Evolutionary conservation across 2,797 vertebrate species (phyloP).

Genomic region (Neomorphus geoffroyi): DNA sequence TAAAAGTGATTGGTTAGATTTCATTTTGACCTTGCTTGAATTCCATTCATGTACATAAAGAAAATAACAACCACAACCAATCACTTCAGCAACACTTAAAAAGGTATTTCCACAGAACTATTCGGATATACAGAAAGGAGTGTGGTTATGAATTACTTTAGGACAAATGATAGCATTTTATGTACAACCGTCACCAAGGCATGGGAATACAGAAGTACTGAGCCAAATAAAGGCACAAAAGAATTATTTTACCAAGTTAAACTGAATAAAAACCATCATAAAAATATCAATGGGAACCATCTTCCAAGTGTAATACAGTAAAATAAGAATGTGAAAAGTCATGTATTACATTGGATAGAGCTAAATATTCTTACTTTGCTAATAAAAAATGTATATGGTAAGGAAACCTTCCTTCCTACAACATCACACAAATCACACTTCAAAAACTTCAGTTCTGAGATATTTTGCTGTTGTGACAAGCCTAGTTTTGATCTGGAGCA

Average conservation of each 20-base stretch:
- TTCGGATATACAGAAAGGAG: neutral
- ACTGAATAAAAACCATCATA: neutral
- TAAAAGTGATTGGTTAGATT: neutral
- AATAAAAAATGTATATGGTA: neutral
- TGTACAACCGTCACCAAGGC: neutral
- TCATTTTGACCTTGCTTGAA: neutral
- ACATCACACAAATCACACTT: neutral
- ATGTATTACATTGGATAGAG: neutral
- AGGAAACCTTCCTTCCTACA: neutral
- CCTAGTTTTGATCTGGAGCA: neutral
- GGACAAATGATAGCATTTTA: neutral
- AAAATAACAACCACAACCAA: neutral
- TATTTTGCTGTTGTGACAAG: neutral
- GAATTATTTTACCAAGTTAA: neutral
- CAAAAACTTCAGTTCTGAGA: neutral
- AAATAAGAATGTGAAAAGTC: neutral
- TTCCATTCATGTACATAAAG: neutral
- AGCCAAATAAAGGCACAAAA: neutral
- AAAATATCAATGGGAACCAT: neutral
- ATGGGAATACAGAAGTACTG: neutral
- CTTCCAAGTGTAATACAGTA: neutral
- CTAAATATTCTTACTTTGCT: neutral
- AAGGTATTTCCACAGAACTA: neutral
- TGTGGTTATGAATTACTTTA: neutral
- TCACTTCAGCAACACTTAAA: neutral